Conservation (phyloP, 2,797 vertebrate species). For the Gambelia wislizenii region DNA sequence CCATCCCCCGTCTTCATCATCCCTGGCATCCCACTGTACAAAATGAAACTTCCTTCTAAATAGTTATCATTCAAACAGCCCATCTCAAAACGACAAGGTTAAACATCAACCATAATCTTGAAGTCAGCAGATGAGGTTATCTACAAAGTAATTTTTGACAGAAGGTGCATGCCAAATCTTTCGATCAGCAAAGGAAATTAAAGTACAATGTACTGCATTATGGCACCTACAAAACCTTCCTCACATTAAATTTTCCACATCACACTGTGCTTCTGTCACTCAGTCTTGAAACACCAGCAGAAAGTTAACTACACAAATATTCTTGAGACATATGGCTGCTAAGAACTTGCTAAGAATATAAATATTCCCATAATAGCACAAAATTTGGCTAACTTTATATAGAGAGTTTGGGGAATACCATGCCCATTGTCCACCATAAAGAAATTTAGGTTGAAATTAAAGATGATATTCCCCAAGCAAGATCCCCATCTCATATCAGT, state of each 20-base stretch:
- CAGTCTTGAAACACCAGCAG: not conserved
- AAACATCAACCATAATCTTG: slow-evolving; percentile 1
- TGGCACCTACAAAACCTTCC: slow-evolving; percentile 24
- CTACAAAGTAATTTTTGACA: slow-evolving; percentile 24
- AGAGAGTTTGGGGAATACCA: no score
- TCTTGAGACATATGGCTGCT: not conserved
- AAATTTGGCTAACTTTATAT: not conserved
- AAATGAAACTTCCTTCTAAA: not conserved
- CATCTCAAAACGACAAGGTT: slow-evolving; percentile 37
- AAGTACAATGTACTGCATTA: slow-evolving; percentile 33
- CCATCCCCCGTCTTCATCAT: not conserved
- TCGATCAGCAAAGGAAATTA: slow-evolving; percentile 49
- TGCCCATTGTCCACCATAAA: not conserved
- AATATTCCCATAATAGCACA: not conserved
- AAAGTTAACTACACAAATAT: slow-evolving; percentile 14
- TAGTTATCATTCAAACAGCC: slow-evolving; percentile 25
- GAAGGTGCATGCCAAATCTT: slow-evolving; percentile 39
- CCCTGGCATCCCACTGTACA: not conserved
- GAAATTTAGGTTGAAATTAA: not conserved
- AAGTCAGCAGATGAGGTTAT: slow-evolving; percentile 43
- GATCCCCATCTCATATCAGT: not conserved
- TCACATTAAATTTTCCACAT: slow-evolving; percentile 8
- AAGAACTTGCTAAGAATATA: not conserved
- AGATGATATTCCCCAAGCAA: not conserved
- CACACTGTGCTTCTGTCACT: slow-evolving; percentile 6